Conservation (phyloP, 2,113 vertebrate species). For the Platysternon megacephalum region DNA sequence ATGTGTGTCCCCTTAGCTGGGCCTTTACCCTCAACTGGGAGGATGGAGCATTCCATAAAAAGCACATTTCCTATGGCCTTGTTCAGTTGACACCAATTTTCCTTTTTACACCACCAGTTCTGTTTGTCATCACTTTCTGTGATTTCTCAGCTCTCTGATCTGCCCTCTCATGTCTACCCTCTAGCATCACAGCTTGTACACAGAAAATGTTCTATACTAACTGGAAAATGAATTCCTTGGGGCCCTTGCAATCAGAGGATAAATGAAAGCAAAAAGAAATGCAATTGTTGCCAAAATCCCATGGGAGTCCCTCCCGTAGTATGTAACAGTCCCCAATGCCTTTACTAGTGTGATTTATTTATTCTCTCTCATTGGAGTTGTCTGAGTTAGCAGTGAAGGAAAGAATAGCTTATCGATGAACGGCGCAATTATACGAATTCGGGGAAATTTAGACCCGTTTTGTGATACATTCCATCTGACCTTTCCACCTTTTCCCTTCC, state of each 20-base stretch:
- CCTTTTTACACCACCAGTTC: neutral
- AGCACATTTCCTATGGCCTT: too few species aligned
- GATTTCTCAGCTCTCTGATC: neutral
- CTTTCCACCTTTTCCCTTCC: neutral
- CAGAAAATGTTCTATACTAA: neutral
- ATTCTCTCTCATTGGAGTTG: neutral
- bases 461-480: neutral
- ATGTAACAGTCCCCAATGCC: neutral
- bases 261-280: neutral
- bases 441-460: neutral
- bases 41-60: too few species aligned
- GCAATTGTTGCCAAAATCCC: neutral
- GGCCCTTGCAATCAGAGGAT: neutral
- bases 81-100: neutral
- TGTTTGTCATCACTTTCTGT: neutral
- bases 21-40: too few species aligned
- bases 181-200: neutral
- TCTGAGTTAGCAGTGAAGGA: neutral
- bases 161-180: neutral
- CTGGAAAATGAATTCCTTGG: neutral
- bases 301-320: neutral
- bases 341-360: neutral
- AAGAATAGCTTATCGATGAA: neutral
- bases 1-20: too few species aligned
- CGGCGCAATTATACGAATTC: neutral